phyloP scores from a whole-genome alignment of 2,888 invertebrate species.

The Cheiracanthium punctorium region DNA sequence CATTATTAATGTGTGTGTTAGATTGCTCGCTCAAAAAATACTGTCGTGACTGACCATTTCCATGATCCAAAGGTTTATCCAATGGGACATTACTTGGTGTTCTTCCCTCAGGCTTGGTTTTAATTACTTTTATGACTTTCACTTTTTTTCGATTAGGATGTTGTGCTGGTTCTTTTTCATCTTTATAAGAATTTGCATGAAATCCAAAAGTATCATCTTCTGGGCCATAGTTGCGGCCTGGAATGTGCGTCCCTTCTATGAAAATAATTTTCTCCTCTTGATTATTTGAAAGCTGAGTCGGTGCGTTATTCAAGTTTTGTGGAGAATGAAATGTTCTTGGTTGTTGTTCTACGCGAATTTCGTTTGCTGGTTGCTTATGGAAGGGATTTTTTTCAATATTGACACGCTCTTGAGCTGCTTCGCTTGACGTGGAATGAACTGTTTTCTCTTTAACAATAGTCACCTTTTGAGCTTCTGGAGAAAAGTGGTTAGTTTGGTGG shows the following conservation, averaged over 20 bases:
- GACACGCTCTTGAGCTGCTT: slow-evolving; percentile 35
- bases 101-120: neutral
- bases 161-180: neutral
- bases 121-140: neutral
- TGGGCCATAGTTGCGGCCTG: slow-evolving; percentile 35
- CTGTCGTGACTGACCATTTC: slow-evolving; percentile 31
- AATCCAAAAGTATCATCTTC: slow-evolving; percentile 48
- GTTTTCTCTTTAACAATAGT: slow-evolving; percentile 34
- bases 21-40: slow-evolving; percentile 22
- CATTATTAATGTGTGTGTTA: neutral
- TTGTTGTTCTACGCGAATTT: neutral
- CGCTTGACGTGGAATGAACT: slow-evolving; percentile 29
- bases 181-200: slow-evolving; percentile 10
- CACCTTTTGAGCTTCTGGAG: slow-evolving; percentile 28
- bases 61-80: no score
- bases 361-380: neutral
- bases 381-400: slow-evolving; percentile 25
- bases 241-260: slow-evolving; percentile 41
- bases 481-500: neutral
- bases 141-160: neutral
- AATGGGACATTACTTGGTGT: neutral
- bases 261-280: slow-evolving; percentile 30
- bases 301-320: neutral
- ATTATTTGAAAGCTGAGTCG: neutral
- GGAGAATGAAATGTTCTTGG: slow-evolving; percentile 14